A percentile compares a stretch with the other conserved stretches of the same genome.
Evolutionary conservation across 2,113 vertebrate genomes (phyloP).

Genomic region (Centropristis striata): DNA sequence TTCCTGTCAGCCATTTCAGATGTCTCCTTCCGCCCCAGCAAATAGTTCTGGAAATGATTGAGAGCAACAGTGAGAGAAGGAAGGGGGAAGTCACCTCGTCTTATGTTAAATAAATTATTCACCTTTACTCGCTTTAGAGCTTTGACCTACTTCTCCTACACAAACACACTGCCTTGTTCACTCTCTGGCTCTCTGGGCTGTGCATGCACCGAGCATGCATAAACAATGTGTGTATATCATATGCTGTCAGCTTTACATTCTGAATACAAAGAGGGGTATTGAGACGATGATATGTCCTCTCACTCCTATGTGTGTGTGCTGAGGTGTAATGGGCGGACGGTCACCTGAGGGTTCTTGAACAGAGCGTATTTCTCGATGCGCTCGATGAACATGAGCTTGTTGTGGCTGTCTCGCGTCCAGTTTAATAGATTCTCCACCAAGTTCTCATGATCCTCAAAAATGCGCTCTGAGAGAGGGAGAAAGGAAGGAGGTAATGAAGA

Average conservation of each 20-base stretch:
- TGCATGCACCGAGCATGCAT: constrained; percentile 51
- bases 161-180: constrained; percentile 46
- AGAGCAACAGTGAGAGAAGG: constrained; percentile 3
- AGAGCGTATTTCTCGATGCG: constrained; percentile 98
- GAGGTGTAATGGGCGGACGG: background rate
- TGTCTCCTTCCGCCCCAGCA: constrained; percentile 96
- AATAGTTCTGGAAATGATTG: constrained; percentile 91
- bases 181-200: constrained; percentile 3
- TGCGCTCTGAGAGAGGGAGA: constrained; percentile 88
- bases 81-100: constrained; percentile 44
- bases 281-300: background rate
- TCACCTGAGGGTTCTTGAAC: constrained; percentile 98
- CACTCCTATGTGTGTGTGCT: background rate
- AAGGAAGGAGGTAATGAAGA: constrained; percentile 11
- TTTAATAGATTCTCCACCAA: constrained; percentile 98
- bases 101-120: constrained; percentile 78
- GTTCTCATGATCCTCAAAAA: constrained; percentile 99
- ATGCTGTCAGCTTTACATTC: constrained; percentile 11
- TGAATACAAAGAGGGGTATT: background rate
- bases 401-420: constrained; percentile 99
- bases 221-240: constrained; percentile 43
- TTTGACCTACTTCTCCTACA: constrained; percentile 78
- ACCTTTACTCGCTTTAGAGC: constrained; percentile 63
- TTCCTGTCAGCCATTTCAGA: constrained; percentile 98
- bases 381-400: constrained; percentile 97